Conservation (phyloP, 1,140 invertebrate species). For the Laodelphax striatellus region DNA sequence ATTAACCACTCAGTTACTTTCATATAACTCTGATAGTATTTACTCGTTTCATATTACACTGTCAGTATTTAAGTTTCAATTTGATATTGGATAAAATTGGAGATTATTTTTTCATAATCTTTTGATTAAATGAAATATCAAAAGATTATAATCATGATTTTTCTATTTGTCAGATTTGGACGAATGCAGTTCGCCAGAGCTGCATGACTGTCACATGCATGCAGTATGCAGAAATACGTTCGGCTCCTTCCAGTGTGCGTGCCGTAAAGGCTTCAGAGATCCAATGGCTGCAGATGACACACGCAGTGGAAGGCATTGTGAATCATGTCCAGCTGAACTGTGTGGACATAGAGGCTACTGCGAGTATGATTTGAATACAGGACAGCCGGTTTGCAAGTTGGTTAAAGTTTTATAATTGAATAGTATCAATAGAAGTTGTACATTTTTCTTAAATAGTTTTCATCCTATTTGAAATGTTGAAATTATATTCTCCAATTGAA, state of each 20-base stretch:
- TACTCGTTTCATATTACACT: too few relatives aligned
- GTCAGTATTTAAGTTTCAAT: too few relatives aligned
- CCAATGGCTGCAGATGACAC: slow-evolving; percentile 48
- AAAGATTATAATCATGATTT: slow-evolving; percentile 13
- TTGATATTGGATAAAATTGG: too few relatives aligned
- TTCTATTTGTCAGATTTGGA: slow-evolving; percentile 59
- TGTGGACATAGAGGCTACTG: slow-evolving; percentile 78
- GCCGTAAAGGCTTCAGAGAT: slow-evolving; percentile 66
- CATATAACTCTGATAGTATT: too few relatives aligned
- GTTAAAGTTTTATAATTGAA: slow-evolving; percentile 24
- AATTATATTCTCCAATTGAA: too few relatives aligned
- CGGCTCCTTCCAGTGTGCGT: slow-evolving; percentile 79
- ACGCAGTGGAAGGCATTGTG: slow-evolving; percentile 58
- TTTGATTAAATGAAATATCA: too few relatives aligned
- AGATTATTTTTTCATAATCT: too few relatives aligned
- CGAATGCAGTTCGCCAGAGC: slow-evolving; percentile 70
- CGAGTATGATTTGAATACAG: slow-evolving; percentile 47
- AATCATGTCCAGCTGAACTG: slow-evolving; percentile 59
- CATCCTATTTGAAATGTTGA: too few relatives aligned
- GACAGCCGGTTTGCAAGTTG: slow-evolving; percentile 68
- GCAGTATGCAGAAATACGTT: slow-evolving; percentile 81
- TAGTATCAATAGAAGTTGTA: too few relatives aligned
- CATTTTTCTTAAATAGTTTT: too few relatives aligned
- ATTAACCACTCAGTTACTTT: too few relatives aligned
- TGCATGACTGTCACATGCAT: slow-evolving; percentile 83